Evolutionary conservation across 2,888 invertebrate genomes (phyloP), one percentile per base, ranked within the genome.

Genomic region (Macropis europaea): DNA sequence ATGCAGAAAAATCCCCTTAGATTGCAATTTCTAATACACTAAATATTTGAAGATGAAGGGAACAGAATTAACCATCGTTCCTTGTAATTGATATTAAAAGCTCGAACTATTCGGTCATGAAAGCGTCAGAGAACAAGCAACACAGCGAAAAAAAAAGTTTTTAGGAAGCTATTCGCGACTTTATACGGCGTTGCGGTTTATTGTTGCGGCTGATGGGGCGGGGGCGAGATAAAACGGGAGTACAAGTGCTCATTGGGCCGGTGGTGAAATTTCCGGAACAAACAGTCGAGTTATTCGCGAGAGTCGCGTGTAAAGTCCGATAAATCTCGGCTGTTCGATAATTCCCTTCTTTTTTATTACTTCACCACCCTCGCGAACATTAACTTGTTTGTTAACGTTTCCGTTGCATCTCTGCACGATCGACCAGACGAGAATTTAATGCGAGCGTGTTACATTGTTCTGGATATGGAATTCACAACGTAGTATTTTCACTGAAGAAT

Each of bases 171-270:
- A 47, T 32, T 9, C 63, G 36, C 32, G 28, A 67, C 56, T 42
- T 64, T 48, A 56, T 64, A 59, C 28, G 13, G 38, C 26, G 43
- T 13, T 30, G 43, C 40, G 54, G 50, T 63, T 77, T 60, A 69
- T 63, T 56, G 30, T n/a, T 36, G 40, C 53, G 48, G 47, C 59
- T 56, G 73, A 77, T 73, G 73, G 52, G 26, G n/a, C n/a, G n/a
- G n/a, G 34, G 19, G 47, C 28, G 30, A 34, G 61, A 67, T 76
- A 71, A 66, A 57, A 45, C 38, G 19, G 36, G 34, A 53, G 36
- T 56, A 53, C 69, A 48, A 64, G 60, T 48, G 73, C 56, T 56
- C 68, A 59, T 48, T 70, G 56, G 32, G 42, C 19, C 47, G 47
- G 3, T 42, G 42, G 4, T 43, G 56, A 63, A 64, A 68, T 68